These are phyloP conservation scores for Drosophila sproati DNA, from an alignment of 1,140 invertebrate genomes.

Conservation along the genomic window DNA sequence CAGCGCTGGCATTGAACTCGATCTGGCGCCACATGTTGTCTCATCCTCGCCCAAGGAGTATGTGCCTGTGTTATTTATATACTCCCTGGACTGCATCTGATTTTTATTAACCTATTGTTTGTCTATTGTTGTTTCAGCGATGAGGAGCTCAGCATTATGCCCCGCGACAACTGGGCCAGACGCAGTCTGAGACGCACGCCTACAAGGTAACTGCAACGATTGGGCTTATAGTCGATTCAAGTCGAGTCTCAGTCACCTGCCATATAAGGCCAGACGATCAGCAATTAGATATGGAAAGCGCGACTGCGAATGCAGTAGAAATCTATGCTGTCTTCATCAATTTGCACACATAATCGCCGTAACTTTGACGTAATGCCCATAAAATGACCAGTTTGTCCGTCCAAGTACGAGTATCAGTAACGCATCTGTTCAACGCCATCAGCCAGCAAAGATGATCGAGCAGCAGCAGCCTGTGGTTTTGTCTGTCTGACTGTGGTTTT, in stretches of 20 bases:
- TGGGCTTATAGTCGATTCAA: conserved; percentile 11
- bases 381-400: conserved; percentile 44
- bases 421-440: conserved; percentile 24
- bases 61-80: conserved; percentile 26
- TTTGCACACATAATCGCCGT: conserved; percentile 27
- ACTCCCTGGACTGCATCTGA: not conserved
- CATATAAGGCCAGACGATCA: conserved; percentile 37
- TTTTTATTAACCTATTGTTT: conserved; percentile 57
- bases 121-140: conserved; percentile 64
- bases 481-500: conserved; percentile 2
- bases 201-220: conserved; percentile 86
- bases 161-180: conserved; percentile 90
- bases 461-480: not conserved
- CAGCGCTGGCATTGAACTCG: conserved; percentile 76
- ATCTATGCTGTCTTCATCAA: conserved; percentile 31
- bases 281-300: conserved; percentile 46
- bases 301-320: conserved; percentile 25
- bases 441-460: conserved; percentile 18
- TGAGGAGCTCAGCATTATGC: conserved; percentile 86
- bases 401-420: conserved; percentile 10
- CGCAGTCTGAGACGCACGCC: conserved; percentile 90
- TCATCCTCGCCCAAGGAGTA: conserved; percentile 74
- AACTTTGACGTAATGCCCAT: conserved; percentile 50
- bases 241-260: conserved; percentile 6
- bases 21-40: conserved; percentile 76